These are phyloP conservation scores for Macrotus californicus DNA, from an alignment of 2,113 vertebrate genomes.

Conservation along the genomic window DNA sequence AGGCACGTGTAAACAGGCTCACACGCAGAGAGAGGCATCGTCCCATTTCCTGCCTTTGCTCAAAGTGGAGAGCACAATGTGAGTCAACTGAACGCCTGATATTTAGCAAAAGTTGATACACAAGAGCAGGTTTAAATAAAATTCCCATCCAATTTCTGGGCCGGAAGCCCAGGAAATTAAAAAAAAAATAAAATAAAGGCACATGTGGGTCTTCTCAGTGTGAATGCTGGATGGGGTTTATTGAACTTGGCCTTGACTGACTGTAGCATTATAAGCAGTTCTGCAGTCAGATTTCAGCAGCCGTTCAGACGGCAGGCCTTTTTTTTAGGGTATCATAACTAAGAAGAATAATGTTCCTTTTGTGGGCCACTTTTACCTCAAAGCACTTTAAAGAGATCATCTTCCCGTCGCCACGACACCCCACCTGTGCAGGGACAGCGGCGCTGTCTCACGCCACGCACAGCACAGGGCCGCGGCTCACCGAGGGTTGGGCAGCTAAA, in stretches of 20 bases:
- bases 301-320: conserved; percentile 41
- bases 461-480: neutral
- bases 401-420: conserved; percentile 29
- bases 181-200: conserved; percentile 66
- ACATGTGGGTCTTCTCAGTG: conserved; percentile 65
- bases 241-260: conserved; percentile 65
- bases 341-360: conserved; percentile 59
- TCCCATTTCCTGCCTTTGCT: neutral
- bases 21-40: neutral
- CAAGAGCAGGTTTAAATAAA: conserved; percentile 71
- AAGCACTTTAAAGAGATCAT: conserved; percentile 46
- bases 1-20: neutral
- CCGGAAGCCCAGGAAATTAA: conserved; percentile 73
- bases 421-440: conserved; percentile 32
- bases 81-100: conserved; percentile 44
- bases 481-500: neutral
- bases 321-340: conserved; percentile 44
- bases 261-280: conserved; percentile 37
- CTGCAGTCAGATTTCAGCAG: conserved; percentile 59
- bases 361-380: conserved; percentile 34
- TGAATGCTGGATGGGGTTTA: conserved; percentile 71
- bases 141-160: conserved; percentile 75
- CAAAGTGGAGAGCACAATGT: neutral
- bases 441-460: neutral
- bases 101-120: conserved; percentile 58